Conservation (phyloP, 2,888 invertebrate species). For the Chymomyza procnemis region DNA sequence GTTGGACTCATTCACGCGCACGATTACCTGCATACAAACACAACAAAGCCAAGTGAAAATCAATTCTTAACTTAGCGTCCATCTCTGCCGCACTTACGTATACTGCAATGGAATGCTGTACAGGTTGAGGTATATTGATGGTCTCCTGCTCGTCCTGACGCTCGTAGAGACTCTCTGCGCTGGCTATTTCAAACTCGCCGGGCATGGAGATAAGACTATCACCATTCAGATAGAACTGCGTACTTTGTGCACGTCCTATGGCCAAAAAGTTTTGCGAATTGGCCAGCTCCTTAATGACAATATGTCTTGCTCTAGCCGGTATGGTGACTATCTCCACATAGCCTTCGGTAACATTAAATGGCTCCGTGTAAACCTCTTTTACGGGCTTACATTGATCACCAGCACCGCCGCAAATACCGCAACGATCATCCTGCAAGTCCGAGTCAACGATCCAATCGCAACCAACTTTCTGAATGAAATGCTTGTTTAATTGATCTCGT, state of each 20-base stretch:
- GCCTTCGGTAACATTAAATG: slow-evolving; percentile 82
- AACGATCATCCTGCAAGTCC: slow-evolving; percentile 87
- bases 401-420: slow-evolving; percentile 91
- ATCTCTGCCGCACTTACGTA: slow-evolving; percentile 87
- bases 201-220: slow-evolving; percentile 86
- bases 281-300: slow-evolving; percentile 86
- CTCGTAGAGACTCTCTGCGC: slow-evolving; percentile 88
- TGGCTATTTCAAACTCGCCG: slow-evolving; percentile 90
- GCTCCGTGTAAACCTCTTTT: slow-evolving; percentile 78
- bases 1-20: slow-evolving; percentile 86
- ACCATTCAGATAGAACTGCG: slow-evolving; percentile 88
- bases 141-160: slow-evolving; percentile 88
- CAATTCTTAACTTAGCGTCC: neutral
- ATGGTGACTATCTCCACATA: slow-evolving; percentile 82
- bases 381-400: slow-evolving; percentile 89
- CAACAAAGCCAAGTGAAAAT: neutral
- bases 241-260: slow-evolving; percentile 84
- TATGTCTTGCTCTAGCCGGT: slow-evolving; percentile 88
- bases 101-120: slow-evolving; percentile 88
- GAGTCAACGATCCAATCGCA: slow-evolving; percentile 94
- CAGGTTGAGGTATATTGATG: slow-evolving; percentile 89
- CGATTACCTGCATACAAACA: slow-evolving; percentile 82
- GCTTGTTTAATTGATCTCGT: slow-evolving; percentile 59
- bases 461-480: slow-evolving; percentile 87
- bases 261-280: slow-evolving; percentile 89